phyloP scores from a whole-genome alignment of 2,797 vertebrate species.

The Poecilia velifera region DNA sequence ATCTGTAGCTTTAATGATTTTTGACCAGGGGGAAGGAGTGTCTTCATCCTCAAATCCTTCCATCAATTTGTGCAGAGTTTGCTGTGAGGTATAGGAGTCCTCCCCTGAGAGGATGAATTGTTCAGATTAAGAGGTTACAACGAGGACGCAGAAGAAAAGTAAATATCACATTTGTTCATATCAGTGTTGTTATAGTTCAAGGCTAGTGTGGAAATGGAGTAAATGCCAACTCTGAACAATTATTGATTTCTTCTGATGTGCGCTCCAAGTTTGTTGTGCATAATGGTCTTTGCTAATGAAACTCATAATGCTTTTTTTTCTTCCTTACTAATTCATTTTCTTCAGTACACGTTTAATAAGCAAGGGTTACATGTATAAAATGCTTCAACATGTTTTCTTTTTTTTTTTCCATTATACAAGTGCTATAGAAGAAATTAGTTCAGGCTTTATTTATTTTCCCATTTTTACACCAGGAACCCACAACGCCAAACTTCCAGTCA shows the following conservation, averaged over 20 bases:
- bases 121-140: conserved; percentile 50
- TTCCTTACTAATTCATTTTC: conserved; percentile 1
- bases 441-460: conserved; percentile 53
- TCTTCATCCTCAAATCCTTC: conserved; percentile 58
- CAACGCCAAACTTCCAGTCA: conserved; percentile 30
- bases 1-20: conserved; percentile 78
- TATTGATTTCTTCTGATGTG: conserved; percentile 39
- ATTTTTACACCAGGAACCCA: conserved; percentile 7
- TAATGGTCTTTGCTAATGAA: conserved; percentile 10
- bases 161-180: conserved; percentile 53
- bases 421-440: conserved; percentile 39
- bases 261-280: not conserved
- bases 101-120: conserved; percentile 16
- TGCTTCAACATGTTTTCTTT: conserved; percentile 34
- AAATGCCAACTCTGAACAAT: conserved; percentile 30
- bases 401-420: conserved; percentile 6
- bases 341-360: conserved; percentile 24
- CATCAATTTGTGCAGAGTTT: conserved; percentile 41
- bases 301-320: not conserved
- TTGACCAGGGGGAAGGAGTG: conserved; percentile 66
- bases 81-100: conserved; percentile 34
- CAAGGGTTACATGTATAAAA: conserved; percentile 1
- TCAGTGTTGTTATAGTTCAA: conserved; percentile 24
- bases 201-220: conserved; percentile 13
- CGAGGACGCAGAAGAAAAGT: conserved; percentile 35